Evolutionary conservation across 2,797 vertebrate genomes (phyloP).

Genomic region (Apogon talboti): DNA sequence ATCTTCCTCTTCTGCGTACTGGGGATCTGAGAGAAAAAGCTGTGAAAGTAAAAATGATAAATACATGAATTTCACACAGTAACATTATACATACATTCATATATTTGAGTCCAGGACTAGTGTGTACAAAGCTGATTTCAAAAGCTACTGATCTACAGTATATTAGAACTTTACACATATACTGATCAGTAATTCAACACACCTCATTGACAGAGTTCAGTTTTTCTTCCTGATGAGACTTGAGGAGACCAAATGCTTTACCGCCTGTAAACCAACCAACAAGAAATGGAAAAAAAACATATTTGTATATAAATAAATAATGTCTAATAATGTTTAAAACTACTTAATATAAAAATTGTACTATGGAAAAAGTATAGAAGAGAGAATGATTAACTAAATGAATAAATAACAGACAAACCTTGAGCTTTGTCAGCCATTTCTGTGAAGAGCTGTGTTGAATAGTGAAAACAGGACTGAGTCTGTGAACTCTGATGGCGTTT

Average conservation of each 20-base stretch:
- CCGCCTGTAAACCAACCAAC: conserved; percentile 71
- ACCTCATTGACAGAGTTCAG: conserved; percentile 86
- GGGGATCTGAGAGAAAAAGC: conserved; percentile 84
- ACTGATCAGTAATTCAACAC: conserved; percentile 1
- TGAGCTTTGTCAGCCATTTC: conserved; percentile 71
- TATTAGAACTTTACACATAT: not conserved
- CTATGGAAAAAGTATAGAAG: not conserved
- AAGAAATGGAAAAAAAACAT: not conserved
- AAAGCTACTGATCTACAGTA: not conserved
- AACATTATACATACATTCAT: not conserved
- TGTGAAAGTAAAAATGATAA: conserved; percentile 47
- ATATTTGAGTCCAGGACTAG: not conserved
- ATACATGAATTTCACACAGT: not conserved
- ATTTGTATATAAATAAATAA: not conserved
- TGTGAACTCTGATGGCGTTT: conserved; percentile 8
- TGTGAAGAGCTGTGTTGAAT: conserved; percentile 11
- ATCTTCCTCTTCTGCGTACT: conserved; percentile 85
- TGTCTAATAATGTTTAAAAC: not conserved
- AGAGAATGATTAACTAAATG: not conserved
- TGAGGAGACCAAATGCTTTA: conserved; percentile 84
- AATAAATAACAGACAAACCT: conserved; percentile 55
- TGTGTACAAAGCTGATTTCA: not conserved
- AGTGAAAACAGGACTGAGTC: conserved; percentile 10
- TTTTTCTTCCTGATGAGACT: conserved; percentile 85
- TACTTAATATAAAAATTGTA: not conserved